These are phyloP conservation scores for Odocoileus hemionus DNA, from an alignment of 2,113 vertebrate species.

Conservation along the genomic window DNA sequence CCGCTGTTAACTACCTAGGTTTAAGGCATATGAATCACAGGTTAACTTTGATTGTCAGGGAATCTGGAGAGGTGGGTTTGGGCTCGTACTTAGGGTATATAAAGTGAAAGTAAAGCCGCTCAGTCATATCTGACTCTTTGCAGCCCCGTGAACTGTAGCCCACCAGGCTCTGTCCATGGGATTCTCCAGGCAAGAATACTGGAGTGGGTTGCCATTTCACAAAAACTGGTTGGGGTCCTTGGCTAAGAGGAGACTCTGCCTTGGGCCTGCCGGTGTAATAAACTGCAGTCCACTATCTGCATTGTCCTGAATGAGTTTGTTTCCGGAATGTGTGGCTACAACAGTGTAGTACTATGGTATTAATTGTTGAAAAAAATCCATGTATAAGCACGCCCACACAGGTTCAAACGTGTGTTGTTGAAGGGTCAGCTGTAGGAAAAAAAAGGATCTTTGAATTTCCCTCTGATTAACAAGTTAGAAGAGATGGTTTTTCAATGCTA, in stretches of 20 bases:
- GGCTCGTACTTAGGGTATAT: neutral
- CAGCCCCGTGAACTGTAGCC: no score
- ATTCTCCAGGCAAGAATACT: no score
- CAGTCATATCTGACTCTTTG: no score
- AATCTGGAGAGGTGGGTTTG: neutral
- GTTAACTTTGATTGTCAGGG: neutral
- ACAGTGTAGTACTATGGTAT: neutral
- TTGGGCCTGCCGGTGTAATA: neutral
- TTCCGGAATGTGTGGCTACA: neutral
- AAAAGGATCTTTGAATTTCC: neutral
- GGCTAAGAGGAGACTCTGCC: neutral
- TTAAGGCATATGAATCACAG: neutral
- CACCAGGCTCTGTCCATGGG: no score
- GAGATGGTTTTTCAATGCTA: neutral
- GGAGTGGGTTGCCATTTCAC: neutral
- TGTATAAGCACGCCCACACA: neutral
- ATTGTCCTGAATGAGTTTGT: neutral
- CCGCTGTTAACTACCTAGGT: neutral
- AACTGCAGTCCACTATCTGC: neutral
- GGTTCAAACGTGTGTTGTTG: neutral
- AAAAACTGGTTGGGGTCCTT: neutral
- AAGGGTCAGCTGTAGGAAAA: neutral
- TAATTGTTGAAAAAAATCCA: neutral
- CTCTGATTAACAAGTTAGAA: neutral
- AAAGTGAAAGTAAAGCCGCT: no score